Percentiles rank a stretch among this genome's conserved stretches.
These are phyloP conservation scores for Phyllostomus discolor DNA, from an alignment of 2,113 vertebrate genomes.

Conservation along the genomic window DNA sequence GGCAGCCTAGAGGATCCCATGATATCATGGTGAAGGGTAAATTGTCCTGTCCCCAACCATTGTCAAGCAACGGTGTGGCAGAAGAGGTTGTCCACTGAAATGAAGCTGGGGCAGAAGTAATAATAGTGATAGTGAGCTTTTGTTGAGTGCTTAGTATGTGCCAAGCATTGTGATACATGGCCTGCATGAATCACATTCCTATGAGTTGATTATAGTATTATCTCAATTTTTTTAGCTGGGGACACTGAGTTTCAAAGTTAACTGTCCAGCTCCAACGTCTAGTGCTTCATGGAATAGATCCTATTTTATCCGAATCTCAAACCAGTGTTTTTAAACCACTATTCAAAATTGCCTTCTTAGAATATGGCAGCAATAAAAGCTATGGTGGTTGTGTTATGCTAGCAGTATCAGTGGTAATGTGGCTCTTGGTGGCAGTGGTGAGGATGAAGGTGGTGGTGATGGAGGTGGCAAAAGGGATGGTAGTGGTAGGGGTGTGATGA, in stretches of 20 bases:
- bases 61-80: not conserved
- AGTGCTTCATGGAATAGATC: not conserved
- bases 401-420: not conserved
- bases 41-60: not conserved
- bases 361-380: rapidly evolving
- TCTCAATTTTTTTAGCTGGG: not conserved
- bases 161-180: not conserved
- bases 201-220: not conserved
- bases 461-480: too few relatives aligned
- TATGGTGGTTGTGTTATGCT: rapidly evolving
- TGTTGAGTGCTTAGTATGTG: not conserved
- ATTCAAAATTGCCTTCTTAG: not conserved
- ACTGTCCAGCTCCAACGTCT: not conserved
- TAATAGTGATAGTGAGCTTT: not conserved
- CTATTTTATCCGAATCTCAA: not conserved
- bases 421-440: not conserved
- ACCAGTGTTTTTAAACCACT: not conserved
- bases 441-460: not conserved
- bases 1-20: not conserved
- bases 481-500: too few relatives aligned
- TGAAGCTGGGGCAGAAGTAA: not conserved
- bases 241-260: not conserved
- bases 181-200: rapidly evolving
- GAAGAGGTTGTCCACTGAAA: not conserved
- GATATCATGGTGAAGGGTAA: not conserved